A percentile compares a stretch with the other conserved stretches of the same genome.
These are phyloP conservation scores for Electrophaes corylata DNA, from an alignment of 2,888 invertebrate genomes.

Conservation along the genomic window DNA sequence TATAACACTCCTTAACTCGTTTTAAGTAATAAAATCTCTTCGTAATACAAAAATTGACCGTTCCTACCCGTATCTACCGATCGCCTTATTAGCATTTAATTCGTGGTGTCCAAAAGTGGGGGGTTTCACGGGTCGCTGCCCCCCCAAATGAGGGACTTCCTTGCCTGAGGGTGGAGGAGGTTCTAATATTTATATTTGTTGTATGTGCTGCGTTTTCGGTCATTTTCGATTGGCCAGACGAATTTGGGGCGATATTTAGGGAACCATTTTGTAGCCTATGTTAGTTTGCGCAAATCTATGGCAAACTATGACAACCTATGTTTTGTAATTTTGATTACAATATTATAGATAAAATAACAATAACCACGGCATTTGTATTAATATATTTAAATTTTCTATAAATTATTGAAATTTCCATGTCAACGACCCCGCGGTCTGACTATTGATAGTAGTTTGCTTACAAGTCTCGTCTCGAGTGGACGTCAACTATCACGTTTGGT, in stretches of 20 bases:
- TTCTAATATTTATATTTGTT: slow-evolving; percentile 55
- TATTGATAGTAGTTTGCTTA: slow-evolving; percentile 36
- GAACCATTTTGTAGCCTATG: slow-evolving; percentile 31
- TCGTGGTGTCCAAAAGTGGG: slow-evolving; percentile 73
- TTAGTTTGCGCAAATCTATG: slow-evolving; percentile 1
- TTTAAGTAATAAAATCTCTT: slow-evolving; percentile 38
- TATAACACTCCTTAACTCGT: slow-evolving; percentile 36
- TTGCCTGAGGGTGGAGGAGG: slow-evolving; percentile 70
- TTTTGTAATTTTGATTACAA: slow-evolving; percentile 9
- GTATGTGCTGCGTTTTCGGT: slow-evolving; percentile 46
- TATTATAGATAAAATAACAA: slow-evolving; percentile 24
- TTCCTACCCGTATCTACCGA: slow-evolving; percentile 62
- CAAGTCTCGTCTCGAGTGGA: slow-evolving; percentile 27
- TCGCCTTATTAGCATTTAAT: slow-evolving; percentile 82
- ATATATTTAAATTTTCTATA: slow-evolving; percentile 41
- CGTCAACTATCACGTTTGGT: slow-evolving; percentile 25
- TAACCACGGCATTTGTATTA: slow-evolving; percentile 28
- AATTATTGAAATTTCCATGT: slow-evolving; percentile 36
- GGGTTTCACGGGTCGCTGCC: slow-evolving; percentile 79
- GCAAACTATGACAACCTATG: slow-evolving; percentile 3
- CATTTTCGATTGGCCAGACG: slow-evolving; percentile 60
- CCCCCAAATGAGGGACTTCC: slow-evolving; percentile 81
- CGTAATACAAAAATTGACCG: slow-evolving; percentile 44
- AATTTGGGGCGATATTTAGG: slow-evolving; percentile 48
- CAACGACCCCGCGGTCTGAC: slow-evolving; percentile 31